Evolutionary conservation across 2,113 vertebrate genomes (phyloP).

Genomic region (Amazona guildingii): DNA sequence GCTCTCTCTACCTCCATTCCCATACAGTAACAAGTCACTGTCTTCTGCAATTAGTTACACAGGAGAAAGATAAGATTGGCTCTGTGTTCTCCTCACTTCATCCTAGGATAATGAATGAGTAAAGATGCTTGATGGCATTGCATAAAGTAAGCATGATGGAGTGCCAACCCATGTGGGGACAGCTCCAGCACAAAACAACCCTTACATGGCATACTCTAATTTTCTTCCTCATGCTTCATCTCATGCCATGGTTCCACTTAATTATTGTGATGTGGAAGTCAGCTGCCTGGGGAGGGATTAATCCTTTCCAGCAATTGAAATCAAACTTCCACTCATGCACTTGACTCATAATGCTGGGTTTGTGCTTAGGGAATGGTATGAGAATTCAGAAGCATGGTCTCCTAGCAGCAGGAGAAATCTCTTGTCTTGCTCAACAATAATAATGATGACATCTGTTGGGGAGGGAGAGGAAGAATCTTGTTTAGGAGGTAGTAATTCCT

Average conservation of each 20-base stretch:
- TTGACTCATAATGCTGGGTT: neutral
- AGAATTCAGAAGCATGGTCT: neutral
- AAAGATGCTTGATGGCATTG: neutral
- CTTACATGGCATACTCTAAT: neutral
- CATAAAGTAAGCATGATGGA: neutral
- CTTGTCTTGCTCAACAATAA: neutral
- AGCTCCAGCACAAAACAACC: neutral
- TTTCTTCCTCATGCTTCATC: constrained; percentile 14
- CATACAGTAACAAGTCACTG: neutral
- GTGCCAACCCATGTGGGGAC: neutral
- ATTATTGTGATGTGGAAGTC: neutral
- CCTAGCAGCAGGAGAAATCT: neutral
- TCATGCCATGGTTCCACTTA: neutral
- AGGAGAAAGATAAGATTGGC: neutral
- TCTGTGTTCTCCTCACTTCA: neutral
- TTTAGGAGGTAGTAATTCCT: neutral
- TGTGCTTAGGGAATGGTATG: neutral
- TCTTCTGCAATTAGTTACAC: neutral
- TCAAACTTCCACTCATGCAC: neutral
- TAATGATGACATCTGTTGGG: neutral
- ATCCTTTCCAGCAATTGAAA: constrained; percentile 11
- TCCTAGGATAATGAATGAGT: constrained; percentile 19
- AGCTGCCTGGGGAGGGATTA: neutral
- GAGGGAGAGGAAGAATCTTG: neutral
- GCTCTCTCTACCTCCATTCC: neutral